These are phyloP conservation scores for Rhegmatorhina hoffmannsi DNA, from an alignment of 2,113 vertebrate genomes.

Conservation along the genomic window DNA sequence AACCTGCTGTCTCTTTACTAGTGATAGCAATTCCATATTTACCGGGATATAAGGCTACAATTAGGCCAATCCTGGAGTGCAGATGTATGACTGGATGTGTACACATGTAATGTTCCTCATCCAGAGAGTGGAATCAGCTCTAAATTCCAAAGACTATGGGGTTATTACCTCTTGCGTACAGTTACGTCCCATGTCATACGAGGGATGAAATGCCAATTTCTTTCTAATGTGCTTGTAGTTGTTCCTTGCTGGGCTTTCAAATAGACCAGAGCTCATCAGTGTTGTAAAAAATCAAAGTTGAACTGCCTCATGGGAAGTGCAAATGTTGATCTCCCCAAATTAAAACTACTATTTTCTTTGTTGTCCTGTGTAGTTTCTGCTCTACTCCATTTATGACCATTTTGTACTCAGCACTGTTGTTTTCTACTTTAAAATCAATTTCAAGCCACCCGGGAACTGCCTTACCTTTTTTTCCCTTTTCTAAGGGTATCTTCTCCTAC, in stretches of 20 bases:
- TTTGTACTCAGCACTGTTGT: neutral
- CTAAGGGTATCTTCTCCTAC: neutral
- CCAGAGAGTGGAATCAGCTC: neutral
- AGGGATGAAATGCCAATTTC: neutral
- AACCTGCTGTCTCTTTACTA: neutral
- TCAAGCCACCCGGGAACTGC: neutral
- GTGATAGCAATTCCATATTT: neutral
- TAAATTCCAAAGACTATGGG: neutral
- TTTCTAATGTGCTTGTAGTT: neutral
- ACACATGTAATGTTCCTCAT: neutral
- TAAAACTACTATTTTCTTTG: neutral
- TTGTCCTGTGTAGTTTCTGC: neutral
- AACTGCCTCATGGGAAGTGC: neutral
- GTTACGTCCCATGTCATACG: neutral
- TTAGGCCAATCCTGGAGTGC: neutral
- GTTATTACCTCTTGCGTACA: neutral
- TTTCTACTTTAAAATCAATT: neutral
- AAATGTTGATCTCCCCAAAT: neutral
- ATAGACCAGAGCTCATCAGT: neutral
- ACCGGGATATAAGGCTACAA: neutral
- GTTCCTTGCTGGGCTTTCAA: neutral
- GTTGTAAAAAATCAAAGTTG: neutral
- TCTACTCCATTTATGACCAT: neutral
- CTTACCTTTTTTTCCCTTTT: neutral
- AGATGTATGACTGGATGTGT: neutral